phyloP scores from a whole-genome alignment of 2,888 invertebrate species.

The Galeopsomyia nigrocyanea region DNA sequence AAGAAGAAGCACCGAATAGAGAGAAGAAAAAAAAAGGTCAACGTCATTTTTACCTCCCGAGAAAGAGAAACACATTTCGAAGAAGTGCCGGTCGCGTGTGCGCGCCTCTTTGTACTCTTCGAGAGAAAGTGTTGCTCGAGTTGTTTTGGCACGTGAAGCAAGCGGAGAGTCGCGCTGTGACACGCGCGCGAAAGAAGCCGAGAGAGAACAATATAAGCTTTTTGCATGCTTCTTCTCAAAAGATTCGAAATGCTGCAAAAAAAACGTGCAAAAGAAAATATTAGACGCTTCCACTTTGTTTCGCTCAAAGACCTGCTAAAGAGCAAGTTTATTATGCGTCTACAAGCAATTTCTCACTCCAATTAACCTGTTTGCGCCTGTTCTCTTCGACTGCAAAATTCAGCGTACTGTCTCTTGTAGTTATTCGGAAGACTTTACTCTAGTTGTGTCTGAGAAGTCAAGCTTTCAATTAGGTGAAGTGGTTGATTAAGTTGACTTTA shows the following conservation, averaged over 20 bases:
- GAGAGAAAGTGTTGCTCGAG: constrained; percentile 23
- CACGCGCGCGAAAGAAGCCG: not conserved
- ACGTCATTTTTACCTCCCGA: not conserved
- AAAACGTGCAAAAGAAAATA: not conserved
- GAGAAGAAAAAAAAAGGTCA: constrained; percentile 3
- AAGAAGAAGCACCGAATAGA: not conserved
- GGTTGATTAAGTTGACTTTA: too few relatives aligned
- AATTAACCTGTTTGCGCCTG: constrained; percentile 22
- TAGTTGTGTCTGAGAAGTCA: not conserved
- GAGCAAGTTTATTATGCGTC: constrained; percentile 10
- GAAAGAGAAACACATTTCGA: not conserved
- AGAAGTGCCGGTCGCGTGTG: not conserved
- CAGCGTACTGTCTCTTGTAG: not conserved
- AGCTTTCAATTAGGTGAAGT: too few relatives aligned
- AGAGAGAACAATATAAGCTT: constrained; percentile 18
- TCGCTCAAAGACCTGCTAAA: not conserved
- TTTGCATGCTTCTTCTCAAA: constrained; percentile 4
- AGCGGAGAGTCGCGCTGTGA: constrained; percentile 18
- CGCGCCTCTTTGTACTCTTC: not conserved
- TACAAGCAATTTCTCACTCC: constrained; percentile 35
- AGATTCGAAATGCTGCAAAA: constrained; percentile 20
- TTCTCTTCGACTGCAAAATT: not conserved
- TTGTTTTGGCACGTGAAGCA: constrained; percentile 12
- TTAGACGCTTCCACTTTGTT: not conserved
- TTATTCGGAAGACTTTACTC: not conserved